Conservation (phyloP, 2,113 vertebrate genomes). For the Andinoacara biseriatus region DNA sequence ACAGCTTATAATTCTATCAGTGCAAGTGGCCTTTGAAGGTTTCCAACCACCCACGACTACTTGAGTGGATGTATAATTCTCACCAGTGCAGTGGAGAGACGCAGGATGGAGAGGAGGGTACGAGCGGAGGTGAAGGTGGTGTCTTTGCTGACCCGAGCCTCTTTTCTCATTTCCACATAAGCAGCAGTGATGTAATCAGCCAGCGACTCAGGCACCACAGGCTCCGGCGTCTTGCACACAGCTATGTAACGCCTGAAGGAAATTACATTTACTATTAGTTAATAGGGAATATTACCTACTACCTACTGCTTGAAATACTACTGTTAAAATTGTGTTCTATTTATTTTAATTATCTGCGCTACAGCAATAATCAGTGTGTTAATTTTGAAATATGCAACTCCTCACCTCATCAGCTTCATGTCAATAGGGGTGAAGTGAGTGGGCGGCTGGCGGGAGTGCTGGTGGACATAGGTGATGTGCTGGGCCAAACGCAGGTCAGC, state of each 20-base stretch:
- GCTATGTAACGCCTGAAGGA: conserved; percentile 85
- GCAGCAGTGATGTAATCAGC: conserved; percentile 92
- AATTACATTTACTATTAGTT: neutral
- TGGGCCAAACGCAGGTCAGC: conserved; percentile 89
- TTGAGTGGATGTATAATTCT: conserved; percentile 33
- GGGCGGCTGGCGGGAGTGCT: conserved; percentile 89
- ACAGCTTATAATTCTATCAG: neutral
- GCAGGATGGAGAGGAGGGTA: conserved; percentile 89
- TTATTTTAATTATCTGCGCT: neutral
- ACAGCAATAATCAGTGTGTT: neutral
- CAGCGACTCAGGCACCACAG: conserved; percentile 85
- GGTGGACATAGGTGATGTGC: conserved; percentile 95
- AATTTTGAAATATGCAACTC: neutral
- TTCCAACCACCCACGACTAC: neutral
- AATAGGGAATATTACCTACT: neutral
- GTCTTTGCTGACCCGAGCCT: conserved; percentile 89
- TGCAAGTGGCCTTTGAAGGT: neutral
- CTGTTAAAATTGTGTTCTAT: neutral
- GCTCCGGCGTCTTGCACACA: conserved; percentile 86
- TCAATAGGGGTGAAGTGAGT: conserved; percentile 87
- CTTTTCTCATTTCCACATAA: conserved; percentile 94
- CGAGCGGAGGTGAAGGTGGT: conserved; percentile 91
- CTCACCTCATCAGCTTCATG: conserved; percentile 94
- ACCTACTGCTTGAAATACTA: neutral
- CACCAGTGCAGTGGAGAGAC: conserved; percentile 91